Percentiles rank a stretch among this genome's conserved stretches.
These are phyloP conservation scores for Xyliphius kryptos DNA, from an alignment of 2,113 vertebrate genomes.

Conservation along the genomic window DNA sequence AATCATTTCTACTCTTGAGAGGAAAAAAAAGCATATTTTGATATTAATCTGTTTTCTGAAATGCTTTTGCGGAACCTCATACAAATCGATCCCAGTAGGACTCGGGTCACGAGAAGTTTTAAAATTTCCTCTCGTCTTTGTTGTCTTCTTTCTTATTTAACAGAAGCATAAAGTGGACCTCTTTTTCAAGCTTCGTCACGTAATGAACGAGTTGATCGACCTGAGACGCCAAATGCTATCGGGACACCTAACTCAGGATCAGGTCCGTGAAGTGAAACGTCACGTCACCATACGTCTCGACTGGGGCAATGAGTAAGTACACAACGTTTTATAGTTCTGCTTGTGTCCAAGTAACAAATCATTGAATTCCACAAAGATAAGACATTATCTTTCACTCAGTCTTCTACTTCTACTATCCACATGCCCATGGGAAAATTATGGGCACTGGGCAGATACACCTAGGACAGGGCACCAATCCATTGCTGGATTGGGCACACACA, in stretches of 20 bases:
- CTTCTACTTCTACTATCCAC: too few species aligned
- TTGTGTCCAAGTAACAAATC: not conserved
- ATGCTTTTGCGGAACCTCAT: not conserved
- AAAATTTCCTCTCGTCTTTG: not conserved
- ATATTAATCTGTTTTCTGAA: too few species aligned
- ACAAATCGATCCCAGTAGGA: not conserved
- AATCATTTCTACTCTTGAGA: too few species aligned
- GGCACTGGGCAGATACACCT: too few species aligned
- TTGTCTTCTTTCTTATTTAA: conserved; percentile 2
- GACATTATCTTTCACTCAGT: too few species aligned
- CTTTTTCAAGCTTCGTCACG: conserved; percentile 96
- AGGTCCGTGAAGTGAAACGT: conserved; percentile 90
- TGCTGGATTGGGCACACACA: too few species aligned
- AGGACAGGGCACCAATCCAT: too few species aligned
- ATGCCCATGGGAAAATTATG: too few species aligned
- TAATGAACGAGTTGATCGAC: conserved; percentile 97
- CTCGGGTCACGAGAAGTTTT: not conserved
- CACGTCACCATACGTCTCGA: conserved; percentile 92
- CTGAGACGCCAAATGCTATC: conserved; percentile 89
- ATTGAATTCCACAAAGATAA: too few species aligned
- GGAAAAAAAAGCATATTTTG: too few species aligned
- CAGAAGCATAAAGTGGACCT: conserved; percentile 97
- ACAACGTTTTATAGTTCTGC: not conserved
- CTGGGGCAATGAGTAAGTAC: conserved; percentile 97
- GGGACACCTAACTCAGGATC: conserved; percentile 92